Conservation (phyloP, 2,888 invertebrate species). For the Monoplex corrugatus region DNA sequence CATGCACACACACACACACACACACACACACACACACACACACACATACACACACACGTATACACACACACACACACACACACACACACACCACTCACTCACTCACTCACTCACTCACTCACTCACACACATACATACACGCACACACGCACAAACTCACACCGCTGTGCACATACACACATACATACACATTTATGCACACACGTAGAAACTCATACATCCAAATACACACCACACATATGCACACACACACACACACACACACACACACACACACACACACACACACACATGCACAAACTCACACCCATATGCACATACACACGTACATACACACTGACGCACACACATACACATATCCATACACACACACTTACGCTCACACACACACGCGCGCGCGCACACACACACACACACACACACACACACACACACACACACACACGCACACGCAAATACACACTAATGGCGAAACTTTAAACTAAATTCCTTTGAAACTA, state of each 20-base stretch:
- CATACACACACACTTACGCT: background rate
- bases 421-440: background rate
- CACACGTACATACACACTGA: background rate
- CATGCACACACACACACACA: background rate
- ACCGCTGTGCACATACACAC: conserved; percentile 5
- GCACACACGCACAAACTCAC: conserved; percentile 12
- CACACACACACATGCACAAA: background rate
- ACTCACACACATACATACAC: background rate
- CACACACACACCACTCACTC: background rate
- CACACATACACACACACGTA: background rate
- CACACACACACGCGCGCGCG: background rate
- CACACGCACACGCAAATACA: background rate
- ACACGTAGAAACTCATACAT: background rate
- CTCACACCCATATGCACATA: background rate
- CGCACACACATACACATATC: background rate
- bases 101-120: background rate
- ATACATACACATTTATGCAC: background rate
- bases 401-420: conserved; percentile 16
- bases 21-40: background rate
- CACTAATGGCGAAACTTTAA: too few species aligned
- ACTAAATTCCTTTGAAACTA: too few species aligned
- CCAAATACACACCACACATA: background rate
- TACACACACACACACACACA: background rate
- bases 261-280: background rate
- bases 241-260: background rate